Conservation (phyloP, 37 sponge, comb jelly and placozoan species). For the Geodia barretti region DNA sequence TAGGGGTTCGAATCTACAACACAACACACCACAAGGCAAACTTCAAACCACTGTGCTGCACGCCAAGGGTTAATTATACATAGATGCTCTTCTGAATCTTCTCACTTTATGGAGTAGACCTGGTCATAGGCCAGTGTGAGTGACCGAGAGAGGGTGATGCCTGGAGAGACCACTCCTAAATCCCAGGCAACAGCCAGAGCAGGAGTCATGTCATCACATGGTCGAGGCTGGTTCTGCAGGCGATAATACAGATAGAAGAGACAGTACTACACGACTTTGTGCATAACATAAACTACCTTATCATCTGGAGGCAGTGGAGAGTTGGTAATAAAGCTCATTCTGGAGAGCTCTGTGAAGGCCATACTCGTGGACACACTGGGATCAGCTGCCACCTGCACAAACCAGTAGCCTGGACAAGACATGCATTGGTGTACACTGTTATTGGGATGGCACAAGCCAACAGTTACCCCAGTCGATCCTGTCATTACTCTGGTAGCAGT, state of each 20-base stretch:
- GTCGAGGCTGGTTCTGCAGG: conserved; percentile 39
- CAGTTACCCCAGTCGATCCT: conserved; percentile 78
- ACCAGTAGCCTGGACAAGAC: conserved; percentile 47
- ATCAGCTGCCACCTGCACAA: conserved; percentile 19
- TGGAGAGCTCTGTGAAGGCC: neutral
- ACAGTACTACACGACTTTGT: neutral
- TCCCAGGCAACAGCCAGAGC: conserved; percentile 76
- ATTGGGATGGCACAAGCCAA: neutral
- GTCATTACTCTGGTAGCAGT: conserved; percentile 34
- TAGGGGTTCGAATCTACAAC: neutral
- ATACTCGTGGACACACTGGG: conserved; percentile 33
- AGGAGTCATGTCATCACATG: conserved; percentile 58
- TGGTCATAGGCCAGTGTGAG: conserved; percentile 60
- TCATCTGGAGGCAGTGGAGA: conserved; percentile 47
- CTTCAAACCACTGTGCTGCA: too few species aligned
- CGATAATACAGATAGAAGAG: neutral
- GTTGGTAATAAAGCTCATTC: conserved; percentile 25
- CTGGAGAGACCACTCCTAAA: conserved; percentile 47
- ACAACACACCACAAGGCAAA: neutral
- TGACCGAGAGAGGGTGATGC: conserved; percentile 1
- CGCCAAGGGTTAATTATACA: neutral
- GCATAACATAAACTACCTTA: neutral
- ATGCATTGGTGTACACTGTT: neutral
- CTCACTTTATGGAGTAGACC: conserved; percentile 52
- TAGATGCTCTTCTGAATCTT: neutral